Evolutionary conservation across 64 coral and sea anemone species (phyloP), one percentile per base, ranked within the genome.

Genomic region (Dendrophyllia cribrosa): DNA sequence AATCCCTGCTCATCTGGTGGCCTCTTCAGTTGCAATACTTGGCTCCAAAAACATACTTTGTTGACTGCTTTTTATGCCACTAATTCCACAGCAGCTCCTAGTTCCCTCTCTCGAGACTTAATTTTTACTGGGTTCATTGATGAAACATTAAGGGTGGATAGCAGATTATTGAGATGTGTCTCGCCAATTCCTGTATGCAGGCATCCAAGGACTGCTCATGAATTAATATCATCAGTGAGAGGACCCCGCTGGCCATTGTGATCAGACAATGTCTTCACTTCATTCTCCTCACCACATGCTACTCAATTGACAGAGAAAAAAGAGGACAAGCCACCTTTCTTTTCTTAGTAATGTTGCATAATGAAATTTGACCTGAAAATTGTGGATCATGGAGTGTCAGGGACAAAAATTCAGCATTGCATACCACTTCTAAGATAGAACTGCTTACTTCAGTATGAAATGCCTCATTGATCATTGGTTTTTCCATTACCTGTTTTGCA

Each of bases 201-300:
- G 34, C 82, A 92, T 4, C 69, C 89, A 26, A 96, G 89, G 48
- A 69, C 94, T n/a, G 78, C 84, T 62, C 68, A 83, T 17, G 89
- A 62, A 23, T 89, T 96, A 24, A 95, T 87, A 55, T 95, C 94
- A 55, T 64, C 23, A 59, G 64, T 56, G 21, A 8, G 59, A 24
- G 94, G 89, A n/a, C 94, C 89, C 56, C 94, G 55, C 17, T 50
- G 71, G 20, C 94, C 84, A 70, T 74, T 91, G 68, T 95, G 94
- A 51, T 90, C 53, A 62, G 43, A 19, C 7, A 86, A 94, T 43
- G 92, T 82, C 52, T 78, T 78, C 1, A 94, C 86, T 20, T 58
- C 58, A 75, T 94, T 94, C 3, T 76, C 68, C 58, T 65, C 44
- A 20, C 74, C 81, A 76, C 91, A 93, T 2, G 44, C 59, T 75